Conservation (phyloP, 2,888 invertebrate species). For the Nebria salina region DNA sequence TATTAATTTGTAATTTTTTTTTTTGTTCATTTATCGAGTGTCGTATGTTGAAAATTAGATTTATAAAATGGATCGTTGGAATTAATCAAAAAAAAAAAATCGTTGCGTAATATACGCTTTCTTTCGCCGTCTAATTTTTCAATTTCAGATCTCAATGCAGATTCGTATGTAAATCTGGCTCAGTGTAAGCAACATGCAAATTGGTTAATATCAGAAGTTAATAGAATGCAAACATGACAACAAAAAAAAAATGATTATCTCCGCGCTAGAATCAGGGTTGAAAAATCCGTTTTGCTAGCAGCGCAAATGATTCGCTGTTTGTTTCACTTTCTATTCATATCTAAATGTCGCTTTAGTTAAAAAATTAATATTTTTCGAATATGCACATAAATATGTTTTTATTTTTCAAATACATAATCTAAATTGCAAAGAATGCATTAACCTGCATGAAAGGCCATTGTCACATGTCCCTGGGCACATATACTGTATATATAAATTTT, state of each 20-base stretch:
- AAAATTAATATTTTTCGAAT: neutral
- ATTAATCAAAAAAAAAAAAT: neutral
- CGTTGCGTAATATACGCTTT: conserved; percentile 26
- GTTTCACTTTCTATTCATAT: no score
- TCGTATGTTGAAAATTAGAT: no score
- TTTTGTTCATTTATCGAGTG: no score
- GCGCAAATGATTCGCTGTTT: neutral
- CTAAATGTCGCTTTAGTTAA: no score
- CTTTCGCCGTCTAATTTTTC: conserved; percentile 51
- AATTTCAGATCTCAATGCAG: conserved; percentile 54
- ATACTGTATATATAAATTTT: neutral
- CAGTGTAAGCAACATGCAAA: conserved; percentile 55
- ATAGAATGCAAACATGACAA: conserved; percentile 55
- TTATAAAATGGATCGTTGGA: conserved; percentile 14
- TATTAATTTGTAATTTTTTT: no score
- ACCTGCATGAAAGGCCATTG: neutral
- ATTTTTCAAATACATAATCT: neutral
- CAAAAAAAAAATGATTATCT: conserved; percentile 52
- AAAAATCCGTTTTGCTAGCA: conserved; percentile 47
- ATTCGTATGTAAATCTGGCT: conserved; percentile 53
- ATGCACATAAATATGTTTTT: neutral
- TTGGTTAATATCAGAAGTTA: conserved; percentile 55
- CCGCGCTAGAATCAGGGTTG: conserved; percentile 37
- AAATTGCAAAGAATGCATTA: conserved; percentile 14
- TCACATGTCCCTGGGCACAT: neutral